Percentiles rank a stretch among this genome's conserved stretches.
These are phyloP conservation scores for Drosophila anceps DNA, from an alignment of 2,888 invertebrate species.

Conservation along the genomic window DNA sequence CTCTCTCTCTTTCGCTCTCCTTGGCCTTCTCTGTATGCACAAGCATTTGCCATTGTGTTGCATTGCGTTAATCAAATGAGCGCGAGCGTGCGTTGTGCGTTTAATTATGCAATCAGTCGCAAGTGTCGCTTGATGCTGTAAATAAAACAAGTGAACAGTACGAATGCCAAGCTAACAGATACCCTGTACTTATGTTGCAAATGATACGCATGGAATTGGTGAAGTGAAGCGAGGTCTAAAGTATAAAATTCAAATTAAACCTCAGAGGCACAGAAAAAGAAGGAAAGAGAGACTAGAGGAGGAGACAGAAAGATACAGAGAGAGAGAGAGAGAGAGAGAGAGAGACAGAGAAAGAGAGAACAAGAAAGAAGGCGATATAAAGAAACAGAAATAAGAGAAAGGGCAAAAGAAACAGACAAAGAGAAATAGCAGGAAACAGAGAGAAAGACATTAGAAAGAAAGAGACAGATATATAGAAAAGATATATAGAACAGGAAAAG, in stretches of 20 bases:
- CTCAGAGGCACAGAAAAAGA: neutral
- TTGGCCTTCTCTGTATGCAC: neutral
- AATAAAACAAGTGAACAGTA: slow-evolving; percentile 16
- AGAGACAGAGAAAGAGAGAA: neutral
- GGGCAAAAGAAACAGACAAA: neutral
- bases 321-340: neutral
- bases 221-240: neutral
- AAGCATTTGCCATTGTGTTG: slow-evolving; percentile 3
- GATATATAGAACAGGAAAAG: no score
- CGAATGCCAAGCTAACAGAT: neutral
- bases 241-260: neutral
- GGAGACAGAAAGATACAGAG: neutral
- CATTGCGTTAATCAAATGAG: slow-evolving; percentile 56
- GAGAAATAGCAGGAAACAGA: neutral
- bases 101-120: slow-evolving; percentile 59
- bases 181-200: neutral
- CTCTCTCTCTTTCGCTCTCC: neutral
- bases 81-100: slow-evolving; percentile 26
- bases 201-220: neutral
- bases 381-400: neutral
- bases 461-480: no score
- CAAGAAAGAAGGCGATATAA: neutral
- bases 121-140: slow-evolving; percentile 38
- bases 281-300: neutral
- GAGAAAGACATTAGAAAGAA: neutral